These are phyloP conservation scores for Gastracanthus pulcherrimus DNA, from an alignment of 2,888 invertebrate genomes.

Conservation along the genomic window DNA sequence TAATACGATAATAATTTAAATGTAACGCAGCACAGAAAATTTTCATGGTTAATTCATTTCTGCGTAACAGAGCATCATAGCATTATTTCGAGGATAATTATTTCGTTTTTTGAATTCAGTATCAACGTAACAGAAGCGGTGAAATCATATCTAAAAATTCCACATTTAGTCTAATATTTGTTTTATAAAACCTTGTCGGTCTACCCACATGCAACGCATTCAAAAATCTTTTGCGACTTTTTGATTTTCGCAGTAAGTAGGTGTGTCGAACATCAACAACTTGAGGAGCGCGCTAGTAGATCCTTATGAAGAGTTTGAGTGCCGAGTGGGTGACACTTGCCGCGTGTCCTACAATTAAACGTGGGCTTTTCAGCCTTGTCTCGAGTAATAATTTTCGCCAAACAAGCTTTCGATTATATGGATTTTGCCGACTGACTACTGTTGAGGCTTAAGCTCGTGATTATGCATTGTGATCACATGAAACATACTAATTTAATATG, in stretches of 20 bases:
- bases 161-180: not conserved
- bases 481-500: not conserved
- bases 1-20: not conserved
- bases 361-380: conserved; percentile 55
- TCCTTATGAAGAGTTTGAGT: conserved; percentile 59
- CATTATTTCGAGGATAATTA: not conserved
- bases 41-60: not conserved
- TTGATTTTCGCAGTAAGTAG: not conserved
- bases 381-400: conserved; percentile 29
- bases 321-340: conserved; percentile 64
- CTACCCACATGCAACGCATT: not conserved
- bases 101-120: not conserved
- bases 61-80: not conserved
- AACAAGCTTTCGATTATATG: too few species aligned
- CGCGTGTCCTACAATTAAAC: conserved; percentile 53
- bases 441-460: not conserved
- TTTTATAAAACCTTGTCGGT: not conserved
- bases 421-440: too few species aligned
- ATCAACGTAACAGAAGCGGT: not conserved
- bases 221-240: not conserved
- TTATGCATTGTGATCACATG: not conserved
- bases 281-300: conserved; percentile 60
- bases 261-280: conserved; percentile 55
- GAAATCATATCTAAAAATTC: conserved; percentile 38
- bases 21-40: not conserved